These are phyloP conservation scores for Eilema caniola DNA, from an alignment of 2,888 invertebrate genomes.

Conservation along the genomic window DNA sequence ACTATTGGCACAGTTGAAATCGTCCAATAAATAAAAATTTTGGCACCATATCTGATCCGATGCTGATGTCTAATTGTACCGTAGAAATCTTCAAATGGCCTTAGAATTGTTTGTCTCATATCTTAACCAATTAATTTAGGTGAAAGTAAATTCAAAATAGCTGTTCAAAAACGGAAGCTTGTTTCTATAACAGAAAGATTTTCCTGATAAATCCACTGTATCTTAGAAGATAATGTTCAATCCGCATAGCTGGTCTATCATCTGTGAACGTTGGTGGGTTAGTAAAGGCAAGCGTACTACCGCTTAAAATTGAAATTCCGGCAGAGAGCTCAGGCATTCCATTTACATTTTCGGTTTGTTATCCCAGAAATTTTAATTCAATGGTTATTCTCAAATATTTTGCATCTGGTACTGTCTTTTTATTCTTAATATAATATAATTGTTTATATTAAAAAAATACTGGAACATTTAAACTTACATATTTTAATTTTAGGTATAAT, in stretches of 20 bases:
- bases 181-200: neutral
- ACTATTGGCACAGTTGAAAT: too few relatives aligned
- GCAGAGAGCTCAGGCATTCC: conserved; percentile 24
- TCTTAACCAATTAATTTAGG: too few relatives aligned
- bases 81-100: too few relatives aligned
- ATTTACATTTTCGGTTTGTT: conserved; percentile 28
- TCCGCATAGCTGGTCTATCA: conserved; percentile 23
- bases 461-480: neutral
- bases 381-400: conserved; percentile 20
- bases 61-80: too few relatives aligned
- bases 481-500: too few relatives aligned
- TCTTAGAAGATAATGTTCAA: conserved; percentile 11
- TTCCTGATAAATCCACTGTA: neutral
- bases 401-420: neutral
- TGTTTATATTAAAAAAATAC: neutral
- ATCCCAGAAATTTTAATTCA: conserved; percentile 23
- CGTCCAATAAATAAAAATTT: too few relatives aligned
- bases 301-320: conserved; percentile 31
- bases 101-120: too few relatives aligned
- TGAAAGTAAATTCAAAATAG: neutral
- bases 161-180: neutral
- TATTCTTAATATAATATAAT: neutral
- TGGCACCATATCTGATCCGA: too few relatives aligned
- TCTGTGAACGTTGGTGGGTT: conserved; percentile 26
- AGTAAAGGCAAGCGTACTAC: conserved; percentile 14